Base-by-base conservation (phyloP, 2,113 vertebrate genomes). In the Paramisgurnus dabryanus region DNA sequence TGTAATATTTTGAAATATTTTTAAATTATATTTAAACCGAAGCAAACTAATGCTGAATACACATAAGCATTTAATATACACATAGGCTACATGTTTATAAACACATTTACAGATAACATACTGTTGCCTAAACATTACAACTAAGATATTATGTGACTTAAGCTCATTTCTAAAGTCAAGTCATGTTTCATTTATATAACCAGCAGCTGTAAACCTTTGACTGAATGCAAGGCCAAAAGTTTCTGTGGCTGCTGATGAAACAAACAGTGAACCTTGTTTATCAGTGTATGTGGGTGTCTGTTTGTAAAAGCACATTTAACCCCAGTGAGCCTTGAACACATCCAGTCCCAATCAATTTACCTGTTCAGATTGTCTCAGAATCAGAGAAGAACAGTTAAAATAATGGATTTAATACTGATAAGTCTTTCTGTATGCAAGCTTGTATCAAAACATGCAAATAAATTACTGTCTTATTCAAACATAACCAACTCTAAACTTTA, bases 241-340 rank as follows among this genome's bases (percentile, higher is more conserved):
- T 13, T 5, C 12, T 53, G 11, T 53, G 12, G 50, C 5, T 13
- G 5, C 50, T 10, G 13, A 53, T 68, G 13, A 70, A 15, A 13
- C 49, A 10, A 70, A 55, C 68, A 49, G 47, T 34, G 58, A 41
- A 58, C 9, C 27, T 68, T 47, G 43, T 72, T 72, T 72, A 72
- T 72, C 69, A 72, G 69, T 12, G 50, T 6, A 71, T 17, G 78
- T 77, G 60, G 73, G 77, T 39, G 79, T 77, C 71, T 84, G 69
- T 84, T 84, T 80, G 72, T 9, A 8, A 55, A 39, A 78, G 57
- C 64, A 58, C 17, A 72, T 4, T 3, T 57, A 71, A 71, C 50
- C 69, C 50, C 49, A n/a, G 3, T 57, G 69, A 57, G 34, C 69
- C 53, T 72, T 72, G 69, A 41, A 72, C 39, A 70, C 68, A 41